phyloP scores from a whole-genome alignment of 1,140 invertebrate genomes.

The Vanessa tameamea region DNA sequence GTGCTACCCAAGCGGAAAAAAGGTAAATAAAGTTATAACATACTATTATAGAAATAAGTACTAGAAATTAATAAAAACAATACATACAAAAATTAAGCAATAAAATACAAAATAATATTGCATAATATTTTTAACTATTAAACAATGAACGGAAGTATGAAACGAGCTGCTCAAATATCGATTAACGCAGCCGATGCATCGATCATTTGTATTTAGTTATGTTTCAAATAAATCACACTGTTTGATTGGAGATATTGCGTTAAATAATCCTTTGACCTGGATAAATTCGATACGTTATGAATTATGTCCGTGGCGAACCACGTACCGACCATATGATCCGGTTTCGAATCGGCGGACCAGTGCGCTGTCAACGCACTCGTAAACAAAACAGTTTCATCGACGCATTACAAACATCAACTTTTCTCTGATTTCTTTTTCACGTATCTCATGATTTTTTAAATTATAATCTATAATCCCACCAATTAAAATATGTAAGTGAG shows the following conservation, averaged over 20 bases:
- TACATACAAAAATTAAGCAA: neutral
- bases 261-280: slow-evolving; percentile 37
- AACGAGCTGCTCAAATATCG: slow-evolving; percentile 18
- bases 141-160: slow-evolving; percentile 19
- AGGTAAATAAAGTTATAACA: slow-evolving; percentile 59
- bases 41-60: neutral
- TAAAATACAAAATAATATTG: slow-evolving; percentile 11
- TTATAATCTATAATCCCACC: neutral
- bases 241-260: slow-evolving; percentile 19
- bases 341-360: slow-evolving; percentile 15
- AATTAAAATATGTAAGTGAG: neutral
- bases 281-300: slow-evolving; percentile 31
- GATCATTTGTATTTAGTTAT: neutral
- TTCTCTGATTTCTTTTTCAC: neutral
- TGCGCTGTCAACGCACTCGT: slow-evolving; percentile 26
- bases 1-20: slow-evolving; percentile 79
- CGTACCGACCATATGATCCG: slow-evolving; percentile 25
- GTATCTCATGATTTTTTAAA: neutral
- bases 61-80: neutral
- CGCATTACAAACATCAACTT: too few relatives aligned
- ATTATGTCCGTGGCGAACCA: slow-evolving; percentile 26
- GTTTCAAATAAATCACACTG: neutral
- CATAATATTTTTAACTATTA: slow-evolving; percentile 19
- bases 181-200: slow-evolving; percentile 2
- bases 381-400: slow-evolving; percentile 12